These are phyloP conservation scores for Halcyon malimbica DNA, from an alignment of 2,113 vertebrate genomes.

Conservation along the genomic window DNA sequence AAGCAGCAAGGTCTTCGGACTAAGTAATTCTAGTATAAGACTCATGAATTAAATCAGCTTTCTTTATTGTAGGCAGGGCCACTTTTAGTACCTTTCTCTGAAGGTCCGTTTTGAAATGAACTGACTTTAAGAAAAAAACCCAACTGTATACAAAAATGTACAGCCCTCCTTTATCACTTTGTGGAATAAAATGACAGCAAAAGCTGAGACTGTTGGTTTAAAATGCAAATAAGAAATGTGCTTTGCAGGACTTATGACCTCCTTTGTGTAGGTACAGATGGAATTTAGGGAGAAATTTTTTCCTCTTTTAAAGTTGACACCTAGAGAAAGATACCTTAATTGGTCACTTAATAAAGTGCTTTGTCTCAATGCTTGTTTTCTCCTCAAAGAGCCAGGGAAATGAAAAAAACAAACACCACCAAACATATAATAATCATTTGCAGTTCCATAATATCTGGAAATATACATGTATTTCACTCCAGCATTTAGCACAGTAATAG, in stretches of 20 bases:
- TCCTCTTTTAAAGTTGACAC: neutral
- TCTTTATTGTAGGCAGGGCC: neutral
- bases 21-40: neutral
- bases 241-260: neutral
- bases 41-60: neutral
- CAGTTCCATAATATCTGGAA: neutral
- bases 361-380: neutral
- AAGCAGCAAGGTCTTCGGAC: neutral
- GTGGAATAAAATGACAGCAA: constrained; percentile 12
- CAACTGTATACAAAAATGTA: neutral
- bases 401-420: neutral
- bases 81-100: neutral
- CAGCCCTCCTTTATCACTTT: neutral
- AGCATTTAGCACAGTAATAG: neutral
- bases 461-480: neutral
- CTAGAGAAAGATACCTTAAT: neutral
- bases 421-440: neutral
- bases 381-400: neutral
- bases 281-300: neutral
- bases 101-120: neutral
- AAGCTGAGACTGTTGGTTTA: constrained; percentile 35
- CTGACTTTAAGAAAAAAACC: neutral
- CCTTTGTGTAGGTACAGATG: neutral
- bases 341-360: neutral
- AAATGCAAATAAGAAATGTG: constrained; percentile 43